Conservation (phyloP, 2,113 vertebrate species). For the Mustela nigripes region DNA sequence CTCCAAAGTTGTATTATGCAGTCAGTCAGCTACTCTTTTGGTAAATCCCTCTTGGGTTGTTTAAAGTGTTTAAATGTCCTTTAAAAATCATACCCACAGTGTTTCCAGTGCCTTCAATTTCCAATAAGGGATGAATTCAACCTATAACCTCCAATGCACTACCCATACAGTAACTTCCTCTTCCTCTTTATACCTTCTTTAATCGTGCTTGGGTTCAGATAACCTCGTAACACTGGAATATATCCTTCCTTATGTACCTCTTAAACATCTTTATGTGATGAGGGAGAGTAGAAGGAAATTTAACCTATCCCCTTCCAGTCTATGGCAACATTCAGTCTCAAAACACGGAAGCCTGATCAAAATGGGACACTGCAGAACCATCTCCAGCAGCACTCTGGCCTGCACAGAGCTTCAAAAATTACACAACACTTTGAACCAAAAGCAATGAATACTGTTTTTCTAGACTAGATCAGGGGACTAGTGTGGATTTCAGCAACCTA, state of each 20-base stretch:
- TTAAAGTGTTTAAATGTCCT: neutral
- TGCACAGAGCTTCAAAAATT: neutral
- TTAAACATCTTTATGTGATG: neutral
- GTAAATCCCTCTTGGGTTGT: neutral
- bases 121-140: neutral
- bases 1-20: constrained; percentile 15
- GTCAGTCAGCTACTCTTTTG: neutral
- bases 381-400: neutral
- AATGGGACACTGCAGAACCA: neutral
- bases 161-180: neutral
- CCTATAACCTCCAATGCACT: neutral
- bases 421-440: constrained; percentile 11
- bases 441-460: constrained; percentile 38
- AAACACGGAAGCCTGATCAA: constrained; percentile 4
- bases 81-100: neutral
- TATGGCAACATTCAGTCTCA: neutral
- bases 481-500: neutral
- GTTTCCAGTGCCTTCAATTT: neutral
- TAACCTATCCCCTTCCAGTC: neutral
- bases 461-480: neutral
- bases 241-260: neutral
- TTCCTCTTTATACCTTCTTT: neutral
- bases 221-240: constrained; percentile 5
- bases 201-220: constrained; percentile 33
- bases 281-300: constrained; percentile 31